Evolutionary conservation across 2,888 invertebrate genomes (phyloP).

Genomic region (Teinopalpus imperialis): DNA sequence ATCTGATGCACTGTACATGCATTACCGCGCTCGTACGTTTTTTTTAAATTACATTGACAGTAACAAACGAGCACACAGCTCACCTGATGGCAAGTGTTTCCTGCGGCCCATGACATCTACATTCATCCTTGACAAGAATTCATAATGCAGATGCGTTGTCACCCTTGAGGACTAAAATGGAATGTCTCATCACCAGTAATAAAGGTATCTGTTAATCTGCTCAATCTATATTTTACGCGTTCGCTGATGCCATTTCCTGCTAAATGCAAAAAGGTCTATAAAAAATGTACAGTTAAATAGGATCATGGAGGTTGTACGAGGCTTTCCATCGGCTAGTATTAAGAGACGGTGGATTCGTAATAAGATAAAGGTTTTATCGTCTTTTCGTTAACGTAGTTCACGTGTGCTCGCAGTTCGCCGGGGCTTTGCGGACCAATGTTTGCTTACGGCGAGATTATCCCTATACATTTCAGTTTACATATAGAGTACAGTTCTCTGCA

Average conservation of each 20-base stretch:
- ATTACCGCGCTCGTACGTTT: slow-evolving; percentile 1
- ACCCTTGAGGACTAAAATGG: too few species aligned
- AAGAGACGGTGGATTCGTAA: slow-evolving; percentile 52
- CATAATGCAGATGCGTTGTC: too few species aligned
- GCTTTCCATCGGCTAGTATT: slow-evolving; percentile 37
- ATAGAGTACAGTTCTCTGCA: slow-evolving; percentile 44
- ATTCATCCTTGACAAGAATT: too few species aligned
- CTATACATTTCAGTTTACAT: slow-evolving; percentile 57
- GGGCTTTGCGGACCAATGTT: slow-evolving; percentile 65
- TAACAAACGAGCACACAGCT: too few species aligned
- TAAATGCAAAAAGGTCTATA: slow-evolving; percentile 22
- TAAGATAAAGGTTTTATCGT: slow-evolving; percentile 78
- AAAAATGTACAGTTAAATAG: slow-evolving; percentile 27
- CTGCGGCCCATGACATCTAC: too few species aligned
- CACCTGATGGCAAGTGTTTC: too few species aligned
- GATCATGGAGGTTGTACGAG: slow-evolving; percentile 29
- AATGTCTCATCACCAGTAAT: too few species aligned
- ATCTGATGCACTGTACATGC: slow-evolving; percentile 38
- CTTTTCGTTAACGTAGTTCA: slow-evolving; percentile 75
- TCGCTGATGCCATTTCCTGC: slow-evolving; percentile 6
- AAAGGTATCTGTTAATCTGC: not conserved
- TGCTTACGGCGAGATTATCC: slow-evolving; percentile 70
- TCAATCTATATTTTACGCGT: not conserved
- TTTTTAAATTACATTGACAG: too few species aligned
- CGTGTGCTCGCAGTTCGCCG: slow-evolving; percentile 52